A percentile compares a stretch with the other conserved stretches of the same genome.
Evolutionary conservation across 2,797 vertebrate genomes (phyloP).

Genomic region (Staurois parvus): DNA sequence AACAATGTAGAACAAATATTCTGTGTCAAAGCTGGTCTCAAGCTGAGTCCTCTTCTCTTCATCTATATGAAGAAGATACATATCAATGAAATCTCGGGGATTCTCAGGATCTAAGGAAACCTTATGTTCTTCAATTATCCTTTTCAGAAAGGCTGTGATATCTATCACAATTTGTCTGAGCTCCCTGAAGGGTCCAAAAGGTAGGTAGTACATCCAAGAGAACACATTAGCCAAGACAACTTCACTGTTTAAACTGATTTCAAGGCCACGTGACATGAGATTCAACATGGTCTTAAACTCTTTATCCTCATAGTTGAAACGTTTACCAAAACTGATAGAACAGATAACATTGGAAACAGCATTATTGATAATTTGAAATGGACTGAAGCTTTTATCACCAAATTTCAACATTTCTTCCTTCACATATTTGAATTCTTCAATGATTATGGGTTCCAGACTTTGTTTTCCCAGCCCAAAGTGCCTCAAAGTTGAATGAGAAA

Average conservation of each 20-base stretch:
- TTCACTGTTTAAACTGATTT: constrained; percentile 83
- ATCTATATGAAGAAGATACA: constrained; percentile 88
- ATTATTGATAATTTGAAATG: constrained; percentile 81
- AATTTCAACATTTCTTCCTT: constrained; percentile 84
- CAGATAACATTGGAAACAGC: constrained; percentile 95
- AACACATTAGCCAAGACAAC: constrained; percentile 89
- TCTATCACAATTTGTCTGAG: constrained; percentile 85
- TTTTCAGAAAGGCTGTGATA: constrained; percentile 88
- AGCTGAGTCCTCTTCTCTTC: constrained; percentile 69
- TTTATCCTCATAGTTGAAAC: constrained; percentile 85
- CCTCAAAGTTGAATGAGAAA: constrained; percentile 88
- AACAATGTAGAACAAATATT: constrained; percentile 94
- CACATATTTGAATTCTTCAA: constrained; percentile 82
- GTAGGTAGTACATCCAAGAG: constrained; percentile 88
- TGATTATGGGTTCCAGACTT: constrained; percentile 90
- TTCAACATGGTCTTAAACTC: constrained; percentile 85
- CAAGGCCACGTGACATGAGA: constrained; percentile 85
- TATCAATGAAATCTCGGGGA: constrained; percentile 92
- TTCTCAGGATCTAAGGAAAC: constrained; percentile 81
- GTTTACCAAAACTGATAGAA: constrained; percentile 87
- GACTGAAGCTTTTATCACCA: constrained; percentile 75
- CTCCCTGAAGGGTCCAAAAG: constrained; percentile 88
- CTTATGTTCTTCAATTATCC: constrained; percentile 85
- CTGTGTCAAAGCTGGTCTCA: constrained; percentile 86
- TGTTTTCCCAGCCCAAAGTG: constrained; percentile 90